A percentile compares a stretch with the other conserved stretches of the same genome.
Conservation (phyloP, 2,888 invertebrate species). For the Oegoconia quadripuncta region DNA sequence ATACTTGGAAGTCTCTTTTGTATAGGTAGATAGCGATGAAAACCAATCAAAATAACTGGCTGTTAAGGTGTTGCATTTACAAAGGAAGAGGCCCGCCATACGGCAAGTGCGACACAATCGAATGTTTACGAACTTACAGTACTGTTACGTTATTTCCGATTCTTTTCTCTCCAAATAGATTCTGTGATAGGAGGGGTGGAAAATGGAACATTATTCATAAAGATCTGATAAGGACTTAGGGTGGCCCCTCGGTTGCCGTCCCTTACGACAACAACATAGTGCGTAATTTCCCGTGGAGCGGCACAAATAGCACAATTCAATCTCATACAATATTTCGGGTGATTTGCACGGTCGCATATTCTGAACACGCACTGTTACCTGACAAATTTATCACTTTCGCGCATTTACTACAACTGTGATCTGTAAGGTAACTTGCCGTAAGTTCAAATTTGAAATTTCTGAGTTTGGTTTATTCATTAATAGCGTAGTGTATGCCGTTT, state of each 20-base stretch:
- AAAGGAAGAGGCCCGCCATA: too few relatives aligned
- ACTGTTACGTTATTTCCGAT: background rate
- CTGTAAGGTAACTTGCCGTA: background rate
- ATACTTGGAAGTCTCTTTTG: too few relatives aligned
- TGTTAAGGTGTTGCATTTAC: too few relatives aligned
- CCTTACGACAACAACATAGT: constrained; percentile 23
- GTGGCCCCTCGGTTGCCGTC: constrained; percentile 15
- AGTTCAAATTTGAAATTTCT: background rate
- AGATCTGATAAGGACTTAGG: constrained; percentile 22
- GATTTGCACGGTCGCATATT: constrained; percentile 59
- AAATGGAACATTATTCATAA: constrained; percentile 32
- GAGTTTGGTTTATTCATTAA: too few relatives aligned
- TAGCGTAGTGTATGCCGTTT: too few relatives aligned
- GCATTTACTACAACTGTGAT: constrained; percentile 26
- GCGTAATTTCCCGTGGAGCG: constrained; percentile 51
- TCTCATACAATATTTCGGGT: constrained; percentile 62
- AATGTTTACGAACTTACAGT: too few relatives aligned
- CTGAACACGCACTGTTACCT: constrained; percentile 65
- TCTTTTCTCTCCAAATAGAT: constrained; percentile 12
- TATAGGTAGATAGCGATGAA: too few relatives aligned
- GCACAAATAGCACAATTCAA: constrained; percentile 43
- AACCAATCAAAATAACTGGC: too few relatives aligned
- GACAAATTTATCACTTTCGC: constrained; percentile 71
- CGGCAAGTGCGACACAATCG: too few relatives aligned
- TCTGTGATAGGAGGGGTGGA: constrained; percentile 17